Conservation (phyloP, 30 jellyfish, hydroid and myxozoan species). For the Rhopilema esculentum region DNA sequence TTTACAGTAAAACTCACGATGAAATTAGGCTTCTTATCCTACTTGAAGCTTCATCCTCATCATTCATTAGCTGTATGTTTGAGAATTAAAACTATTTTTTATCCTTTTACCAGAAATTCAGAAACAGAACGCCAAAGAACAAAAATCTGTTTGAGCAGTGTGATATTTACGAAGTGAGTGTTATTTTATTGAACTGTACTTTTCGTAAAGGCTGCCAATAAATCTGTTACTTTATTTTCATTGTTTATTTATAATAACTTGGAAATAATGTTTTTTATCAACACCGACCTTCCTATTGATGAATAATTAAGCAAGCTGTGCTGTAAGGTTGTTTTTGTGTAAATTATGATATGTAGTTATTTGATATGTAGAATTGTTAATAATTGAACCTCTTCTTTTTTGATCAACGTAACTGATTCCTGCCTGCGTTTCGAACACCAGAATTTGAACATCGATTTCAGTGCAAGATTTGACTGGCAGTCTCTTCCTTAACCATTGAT, state of each 20-base stretch:
- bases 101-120: constrained; percentile 70
- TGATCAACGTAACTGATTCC: background rate
- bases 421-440: background rate
- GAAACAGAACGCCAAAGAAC: constrained; percentile 80
- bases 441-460: background rate
- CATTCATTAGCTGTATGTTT: background rate
- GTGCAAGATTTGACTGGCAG: background rate
- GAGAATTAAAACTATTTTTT: background rate
- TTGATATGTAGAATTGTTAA: background rate
- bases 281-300: too few species aligned
- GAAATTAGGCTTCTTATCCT: background rate
- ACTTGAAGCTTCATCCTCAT: background rate
- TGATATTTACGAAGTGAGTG: constrained; percentile 91
- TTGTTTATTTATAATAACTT: too few species aligned
- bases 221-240: too few species aligned
- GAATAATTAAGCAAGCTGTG: too few species aligned
- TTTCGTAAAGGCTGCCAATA: too few species aligned
- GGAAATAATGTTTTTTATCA: too few species aligned
- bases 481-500: background rate
- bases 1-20: background rate
- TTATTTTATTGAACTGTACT: background rate
- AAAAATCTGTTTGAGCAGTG: constrained; percentile 87
- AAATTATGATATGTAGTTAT: too few species aligned
- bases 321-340: too few species aligned
- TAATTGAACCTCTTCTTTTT: background rate